Evolutionary conservation across 1,140 invertebrate genomes (phyloP), one percentile per base, ranked within the genome.

Genomic region (Conopomorpha cramerella): DNA sequence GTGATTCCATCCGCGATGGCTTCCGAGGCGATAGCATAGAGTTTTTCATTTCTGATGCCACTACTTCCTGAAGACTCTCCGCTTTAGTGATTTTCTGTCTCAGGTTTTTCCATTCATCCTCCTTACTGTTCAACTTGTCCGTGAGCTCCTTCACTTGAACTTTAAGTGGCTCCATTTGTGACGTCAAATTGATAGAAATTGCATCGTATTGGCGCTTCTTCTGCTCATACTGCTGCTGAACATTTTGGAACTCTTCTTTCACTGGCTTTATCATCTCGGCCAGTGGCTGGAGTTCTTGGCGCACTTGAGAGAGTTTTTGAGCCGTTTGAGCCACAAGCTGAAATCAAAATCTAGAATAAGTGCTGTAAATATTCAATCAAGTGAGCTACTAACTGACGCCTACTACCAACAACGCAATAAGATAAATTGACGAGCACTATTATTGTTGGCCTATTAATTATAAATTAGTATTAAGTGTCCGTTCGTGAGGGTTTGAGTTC

Each of bases 41-140:
- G 46, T 72, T 68, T 61, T 76, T 77, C 70, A 74, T 68, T 61
- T 76, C 67, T 38, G 60, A 59, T 65, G 65, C 67, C 17, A 78
- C 72, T 41, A 77, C 55, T 47, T 74, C 71, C 59, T 78, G 67
- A 34, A 79, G 64, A 61, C 59, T 70, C 53, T 79, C 77, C 2
- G 74, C 71, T 47, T 79, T 79, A 49, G 68, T 70, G 30, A 79
- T 79, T 50, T 72, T 72, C 51, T 79, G 74, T 27, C 64, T 49
- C 41, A 79, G 56, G 39, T 64, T 74, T 61, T 79, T 79, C 77
- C 77, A 79, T 62, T 79, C 74, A 11, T 73, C 65, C 47, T 79
- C 77, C 38, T 77, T 76, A 35, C 41, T 54, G 45, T 73, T 74
- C 36, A 79, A 46, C 37, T 63, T 57, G 45, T 77, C 62, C 31